Evolutionary conservation across 2,113 vertebrate genomes (phyloP).

Genomic region (Microcebus ravelobensis): DNA sequence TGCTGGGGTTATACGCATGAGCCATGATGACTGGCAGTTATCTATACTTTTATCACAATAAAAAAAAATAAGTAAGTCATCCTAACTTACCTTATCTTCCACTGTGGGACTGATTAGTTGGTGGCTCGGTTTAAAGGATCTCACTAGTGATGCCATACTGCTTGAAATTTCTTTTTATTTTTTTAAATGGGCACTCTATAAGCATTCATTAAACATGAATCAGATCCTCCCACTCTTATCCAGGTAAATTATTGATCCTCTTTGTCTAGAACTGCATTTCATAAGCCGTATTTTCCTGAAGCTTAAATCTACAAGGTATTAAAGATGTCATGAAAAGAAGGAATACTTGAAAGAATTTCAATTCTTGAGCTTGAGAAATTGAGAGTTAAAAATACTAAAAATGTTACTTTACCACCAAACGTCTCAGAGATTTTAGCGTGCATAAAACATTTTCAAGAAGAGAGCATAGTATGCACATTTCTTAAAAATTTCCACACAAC

Average conservation of each 20-base stretch:
- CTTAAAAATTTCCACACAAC: not conserved
- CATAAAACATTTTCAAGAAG: not conserved
- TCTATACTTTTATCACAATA: not conserved
- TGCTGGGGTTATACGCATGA: too few relatives aligned
- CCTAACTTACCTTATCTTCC: not conserved
- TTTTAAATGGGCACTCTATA: not conserved
- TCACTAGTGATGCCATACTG: not conserved
- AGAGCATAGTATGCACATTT: not conserved
- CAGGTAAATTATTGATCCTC: not conserved
- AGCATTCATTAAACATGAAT: not conserved
- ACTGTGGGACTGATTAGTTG: not conserved
- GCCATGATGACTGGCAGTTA: not conserved
- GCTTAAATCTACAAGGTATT: not conserved
- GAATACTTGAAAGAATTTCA: not conserved
- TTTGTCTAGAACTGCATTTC: not conserved
- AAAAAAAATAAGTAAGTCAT: not conserved
- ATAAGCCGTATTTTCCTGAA: not conserved
- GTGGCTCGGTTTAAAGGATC: not conserved
- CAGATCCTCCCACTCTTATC: not conserved
- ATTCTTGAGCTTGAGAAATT: conserved; percentile 24
- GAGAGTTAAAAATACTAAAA: not conserved
- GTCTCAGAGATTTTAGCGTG: not conserved
- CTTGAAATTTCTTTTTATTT: not conserved
- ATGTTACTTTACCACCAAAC: not conserved
- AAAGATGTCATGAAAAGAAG: not conserved